Percentiles rank a stretch among this genome's conserved stretches.
Evolutionary conservation across 2,888 invertebrate genomes (phyloP).

Genomic region (Nomada hirtipes): DNA sequence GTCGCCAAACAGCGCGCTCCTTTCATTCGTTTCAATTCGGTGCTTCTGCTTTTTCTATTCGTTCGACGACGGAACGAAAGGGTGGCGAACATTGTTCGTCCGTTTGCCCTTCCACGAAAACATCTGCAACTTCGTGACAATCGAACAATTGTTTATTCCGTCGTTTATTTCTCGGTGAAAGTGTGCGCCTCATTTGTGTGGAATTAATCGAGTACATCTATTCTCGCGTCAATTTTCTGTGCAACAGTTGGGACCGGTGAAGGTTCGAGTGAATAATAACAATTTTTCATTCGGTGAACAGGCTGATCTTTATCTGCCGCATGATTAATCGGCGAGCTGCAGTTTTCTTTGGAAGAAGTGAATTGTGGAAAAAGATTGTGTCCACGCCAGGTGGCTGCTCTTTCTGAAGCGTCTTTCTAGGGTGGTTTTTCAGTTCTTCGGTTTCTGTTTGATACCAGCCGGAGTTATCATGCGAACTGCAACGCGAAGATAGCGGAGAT

Average conservation of each 20-base stretch:
- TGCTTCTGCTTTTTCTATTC: not conserved
- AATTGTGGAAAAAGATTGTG: not conserved
- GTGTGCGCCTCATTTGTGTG: not conserved
- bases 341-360: not conserved
- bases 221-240: not conserved
- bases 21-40: not conserved
- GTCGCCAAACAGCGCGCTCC: slow-evolving; percentile 46
- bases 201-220: not conserved
- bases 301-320: too few species aligned
- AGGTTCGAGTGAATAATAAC: too few species aligned
- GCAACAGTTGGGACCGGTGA: not conserved
- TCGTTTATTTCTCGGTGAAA: not conserved
- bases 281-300: not conserved
- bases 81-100: not conserved
- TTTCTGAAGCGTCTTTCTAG: not conserved
- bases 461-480: not conserved
- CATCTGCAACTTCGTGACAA: not conserved
- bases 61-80: not conserved
- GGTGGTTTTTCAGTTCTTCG: not conserved
- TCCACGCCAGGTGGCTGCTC: not conserved
- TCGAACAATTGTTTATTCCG: not conserved
- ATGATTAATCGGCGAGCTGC: not conserved
- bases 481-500: slow-evolving; percentile 4
- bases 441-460: too few species aligned
- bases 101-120: not conserved